These are phyloP conservation scores for Microcebus lehilahytsara DNA, from an alignment of 2,113 vertebrate genomes.

Conservation along the genomic window DNA sequence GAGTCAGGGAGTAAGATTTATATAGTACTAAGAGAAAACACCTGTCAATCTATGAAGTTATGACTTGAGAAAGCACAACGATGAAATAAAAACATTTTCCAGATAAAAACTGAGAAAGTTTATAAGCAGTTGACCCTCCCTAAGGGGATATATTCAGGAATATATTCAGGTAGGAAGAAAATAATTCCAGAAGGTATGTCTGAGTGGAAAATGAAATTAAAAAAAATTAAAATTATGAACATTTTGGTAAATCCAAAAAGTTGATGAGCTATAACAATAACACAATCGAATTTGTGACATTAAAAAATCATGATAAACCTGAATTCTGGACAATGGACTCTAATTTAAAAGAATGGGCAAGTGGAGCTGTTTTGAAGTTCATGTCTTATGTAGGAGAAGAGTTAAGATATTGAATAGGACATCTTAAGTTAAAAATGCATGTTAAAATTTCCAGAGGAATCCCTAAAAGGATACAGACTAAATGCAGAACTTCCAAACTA, in stretches of 20 bases:
- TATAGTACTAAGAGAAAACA: neutral
- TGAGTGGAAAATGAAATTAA: slow-evolving; percentile 12
- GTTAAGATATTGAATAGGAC: neutral
- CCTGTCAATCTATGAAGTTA: neutral
- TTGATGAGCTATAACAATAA: neutral
- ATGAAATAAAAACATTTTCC: neutral
- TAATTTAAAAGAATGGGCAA: neutral
- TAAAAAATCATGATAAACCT: neutral
- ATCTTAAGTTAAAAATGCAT: neutral
- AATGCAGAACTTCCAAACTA: neutral
- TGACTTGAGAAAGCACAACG: neutral
- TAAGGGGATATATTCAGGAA: neutral
- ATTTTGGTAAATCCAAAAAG: neutral
- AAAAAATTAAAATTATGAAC: neutral
- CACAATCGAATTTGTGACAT: neutral
- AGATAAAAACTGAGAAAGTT: neutral
- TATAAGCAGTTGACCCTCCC: neutral
- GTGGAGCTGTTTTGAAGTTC: neutral
- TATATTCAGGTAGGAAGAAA: neutral
- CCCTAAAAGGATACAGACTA: neutral
- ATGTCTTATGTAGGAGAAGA: neutral
- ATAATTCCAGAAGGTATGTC: neutral
- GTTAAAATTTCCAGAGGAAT: neutral
- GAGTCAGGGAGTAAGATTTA: neutral
- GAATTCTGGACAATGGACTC: neutral